Percentiles rank a stretch among this genome's conserved stretches.
Evolutionary conservation across 2,888 invertebrate genomes (phyloP).

Genomic region (Allolobophora icterica): DNA sequence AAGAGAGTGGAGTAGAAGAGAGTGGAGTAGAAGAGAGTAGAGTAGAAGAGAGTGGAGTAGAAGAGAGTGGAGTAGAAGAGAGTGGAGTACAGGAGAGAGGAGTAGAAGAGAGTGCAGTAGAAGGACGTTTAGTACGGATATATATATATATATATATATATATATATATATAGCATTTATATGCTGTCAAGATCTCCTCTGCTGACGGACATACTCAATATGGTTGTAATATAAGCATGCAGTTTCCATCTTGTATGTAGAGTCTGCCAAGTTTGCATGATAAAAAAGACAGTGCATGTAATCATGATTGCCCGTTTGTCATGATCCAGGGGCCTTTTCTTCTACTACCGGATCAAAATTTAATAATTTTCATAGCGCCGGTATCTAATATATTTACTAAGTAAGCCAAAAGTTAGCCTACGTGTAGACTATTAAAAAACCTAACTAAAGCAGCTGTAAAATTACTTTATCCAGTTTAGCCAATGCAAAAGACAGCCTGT

Average conservation of each 20-base stretch:
- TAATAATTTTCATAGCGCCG: too few species aligned
- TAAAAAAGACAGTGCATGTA: neutral
- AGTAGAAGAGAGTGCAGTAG: too few species aligned
- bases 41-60: too few species aligned
- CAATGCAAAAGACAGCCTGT: neutral
- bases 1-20: too few species aligned
- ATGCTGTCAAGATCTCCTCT: neutral
- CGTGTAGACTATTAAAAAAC: too few species aligned
- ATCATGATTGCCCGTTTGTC: too few species aligned
- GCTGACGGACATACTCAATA: neutral
- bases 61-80: too few species aligned
- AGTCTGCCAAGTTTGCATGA: neutral
- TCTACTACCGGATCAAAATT: neutral
- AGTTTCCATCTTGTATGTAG: neutral
- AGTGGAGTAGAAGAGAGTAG: too few species aligned
- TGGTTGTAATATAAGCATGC: neutral
- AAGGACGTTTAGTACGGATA: too few species aligned
- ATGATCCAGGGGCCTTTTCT: neutral
- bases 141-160: too few species aligned
- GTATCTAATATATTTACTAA: neutral
- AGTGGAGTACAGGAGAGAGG: too few species aligned
- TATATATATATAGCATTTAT: too few species aligned
- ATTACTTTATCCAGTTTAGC: neutral
- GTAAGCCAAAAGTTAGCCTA: neutral
- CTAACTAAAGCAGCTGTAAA: neutral